phyloP scores from a whole-genome alignment of 2,888 invertebrate genomes.

The Rosalia funebris region DNA sequence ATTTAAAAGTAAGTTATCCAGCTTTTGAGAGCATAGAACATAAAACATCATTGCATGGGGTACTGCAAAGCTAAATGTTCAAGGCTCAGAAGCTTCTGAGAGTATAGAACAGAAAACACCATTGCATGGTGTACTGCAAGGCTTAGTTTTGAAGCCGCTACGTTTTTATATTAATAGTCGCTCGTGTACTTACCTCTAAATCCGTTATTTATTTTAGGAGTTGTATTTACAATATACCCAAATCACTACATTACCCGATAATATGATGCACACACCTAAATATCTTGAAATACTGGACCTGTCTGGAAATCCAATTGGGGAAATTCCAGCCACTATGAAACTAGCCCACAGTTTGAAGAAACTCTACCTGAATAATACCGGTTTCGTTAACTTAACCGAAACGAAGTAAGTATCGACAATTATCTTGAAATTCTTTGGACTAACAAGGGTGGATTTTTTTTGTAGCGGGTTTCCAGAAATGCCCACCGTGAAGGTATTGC shows the following conservation, averaged over 20 bases:
- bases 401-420: constrained; percentile 50
- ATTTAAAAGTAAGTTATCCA: constrained; percentile 72
- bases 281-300: constrained; percentile 74
- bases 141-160: too few species aligned
- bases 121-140: too few species aligned
- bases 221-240: constrained; percentile 77
- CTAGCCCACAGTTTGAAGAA: constrained; percentile 70
- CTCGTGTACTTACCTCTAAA: too few species aligned
- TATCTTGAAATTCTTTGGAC: too few species aligned
- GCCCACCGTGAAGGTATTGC: constrained; percentile 71
- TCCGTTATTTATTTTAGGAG: constrained; percentile 67
- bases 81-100: too few species aligned
- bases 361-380: constrained; percentile 77
- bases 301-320: constrained; percentile 67
- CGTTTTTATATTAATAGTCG: too few species aligned
- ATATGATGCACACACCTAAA: constrained; percentile 75
- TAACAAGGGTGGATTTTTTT: too few species aligned
- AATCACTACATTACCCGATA: constrained; percentile 70
- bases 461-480: constrained; percentile 75
- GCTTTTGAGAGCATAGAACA: too few species aligned
- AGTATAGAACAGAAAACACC: too few species aligned
- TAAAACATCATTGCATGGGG: too few species aligned
- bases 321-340: constrained; percentile 71
- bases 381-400: constrained; percentile 68
- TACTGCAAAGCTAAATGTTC: too few species aligned